Evolutionary conservation across 2,113 vertebrate species (phyloP).

Genomic region (Hippocampus barbouri): DNA sequence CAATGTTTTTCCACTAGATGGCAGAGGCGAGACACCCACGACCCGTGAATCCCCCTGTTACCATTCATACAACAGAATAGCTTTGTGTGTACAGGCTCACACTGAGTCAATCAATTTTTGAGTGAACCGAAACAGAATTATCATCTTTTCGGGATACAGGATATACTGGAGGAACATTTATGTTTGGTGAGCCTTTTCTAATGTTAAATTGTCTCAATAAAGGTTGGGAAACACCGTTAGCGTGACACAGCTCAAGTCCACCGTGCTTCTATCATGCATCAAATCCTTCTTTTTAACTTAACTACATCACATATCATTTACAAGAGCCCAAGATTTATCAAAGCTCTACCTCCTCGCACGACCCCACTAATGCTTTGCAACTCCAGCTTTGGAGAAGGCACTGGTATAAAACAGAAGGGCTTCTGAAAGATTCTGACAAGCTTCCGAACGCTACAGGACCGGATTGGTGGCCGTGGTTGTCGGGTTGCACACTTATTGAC

Average conservation of each 20-base stretch:
- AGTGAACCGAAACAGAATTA: neutral
- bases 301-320: conserved; percentile 58
- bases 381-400: conserved; percentile 59
- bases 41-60: neutral
- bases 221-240: conserved; percentile 3
- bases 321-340: conserved; percentile 29
- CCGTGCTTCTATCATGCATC: conserved; percentile 15
- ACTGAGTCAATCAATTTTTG: no score
- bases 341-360: neutral
- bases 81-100: neutral
- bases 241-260: conserved; percentile 31
- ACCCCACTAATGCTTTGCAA: conserved; percentile 2
- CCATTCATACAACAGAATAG: neutral
- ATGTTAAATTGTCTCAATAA: neutral
- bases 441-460: conserved; percentile 37
- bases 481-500: neutral
- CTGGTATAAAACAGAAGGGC: conserved; percentile 49
- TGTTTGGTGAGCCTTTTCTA: neutral
- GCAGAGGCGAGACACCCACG: neutral
- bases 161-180: neutral
- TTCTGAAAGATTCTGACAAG: conserved; percentile 7
- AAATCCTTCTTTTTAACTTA: neutral
- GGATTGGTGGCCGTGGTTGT: conserved; percentile 14
- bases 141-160: neutral
- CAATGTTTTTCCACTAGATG: neutral